Conservation (phyloP, 2,888 invertebrate genomes). For the Thyatira batis region DNA sequence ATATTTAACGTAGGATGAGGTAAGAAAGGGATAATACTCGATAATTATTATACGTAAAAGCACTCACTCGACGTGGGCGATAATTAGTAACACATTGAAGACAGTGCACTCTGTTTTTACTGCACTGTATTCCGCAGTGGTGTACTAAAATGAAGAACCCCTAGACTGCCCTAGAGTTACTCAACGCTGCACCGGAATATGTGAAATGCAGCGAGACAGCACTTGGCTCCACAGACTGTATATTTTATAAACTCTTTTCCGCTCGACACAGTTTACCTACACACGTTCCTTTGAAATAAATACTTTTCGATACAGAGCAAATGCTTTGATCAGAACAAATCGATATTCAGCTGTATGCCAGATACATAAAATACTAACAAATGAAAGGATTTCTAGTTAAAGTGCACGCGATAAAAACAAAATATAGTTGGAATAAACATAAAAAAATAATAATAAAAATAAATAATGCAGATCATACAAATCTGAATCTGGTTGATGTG, state of each 20-base stretch:
- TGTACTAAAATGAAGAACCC: conserved; percentile 31
- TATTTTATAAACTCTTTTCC: neutral
- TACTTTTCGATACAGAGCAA: neutral
- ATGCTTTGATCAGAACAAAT: neutral
- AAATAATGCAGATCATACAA: neutral
- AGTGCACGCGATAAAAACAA: too few species aligned
- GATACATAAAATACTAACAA: neutral
- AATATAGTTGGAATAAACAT: too few species aligned
- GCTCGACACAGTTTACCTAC: neutral
- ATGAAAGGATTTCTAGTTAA: neutral
- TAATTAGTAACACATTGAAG: conserved; percentile 14
- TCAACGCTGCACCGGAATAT: conserved; percentile 35
- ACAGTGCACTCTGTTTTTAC: conserved; percentile 13
- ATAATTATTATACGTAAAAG: too few species aligned
- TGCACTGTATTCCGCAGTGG: conserved; percentile 16
- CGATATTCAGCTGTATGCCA: neutral
- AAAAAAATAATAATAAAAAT: too few species aligned
- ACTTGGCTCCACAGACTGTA: conserved; percentile 11
- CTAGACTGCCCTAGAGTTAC: conserved; percentile 38
- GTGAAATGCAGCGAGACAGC: conserved; percentile 28
- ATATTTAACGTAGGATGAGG: too few species aligned
- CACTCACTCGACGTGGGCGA: neutral
- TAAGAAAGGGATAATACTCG: too few species aligned
- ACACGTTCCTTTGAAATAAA: neutral
- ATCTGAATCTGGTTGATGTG: neutral